Percentiles rank a stretch among this genome's conserved stretches.
These are phyloP conservation scores for Apodemus sylvaticus DNA, from an alignment of 2,113 vertebrate genomes.

Conservation along the genomic window DNA sequence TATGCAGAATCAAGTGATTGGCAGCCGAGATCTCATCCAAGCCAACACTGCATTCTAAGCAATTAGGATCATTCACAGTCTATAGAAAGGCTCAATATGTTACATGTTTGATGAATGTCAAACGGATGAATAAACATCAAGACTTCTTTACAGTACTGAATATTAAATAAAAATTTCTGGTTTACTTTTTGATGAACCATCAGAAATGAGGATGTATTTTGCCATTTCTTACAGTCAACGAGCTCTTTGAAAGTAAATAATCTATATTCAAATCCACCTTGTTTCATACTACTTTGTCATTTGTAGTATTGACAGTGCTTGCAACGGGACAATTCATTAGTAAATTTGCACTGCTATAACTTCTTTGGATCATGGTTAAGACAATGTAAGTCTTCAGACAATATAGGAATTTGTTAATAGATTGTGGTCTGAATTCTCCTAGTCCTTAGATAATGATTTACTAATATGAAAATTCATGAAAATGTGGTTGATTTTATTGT, in stretches of 20 bases:
- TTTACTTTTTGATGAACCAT: neutral
- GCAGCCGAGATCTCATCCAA: neutral
- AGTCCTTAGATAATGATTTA: conserved; percentile 19
- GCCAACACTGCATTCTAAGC: neutral
- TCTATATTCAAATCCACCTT: neutral
- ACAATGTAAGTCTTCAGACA: neutral
- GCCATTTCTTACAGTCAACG: neutral
- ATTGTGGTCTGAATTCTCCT: neutral
- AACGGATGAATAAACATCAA: neutral
- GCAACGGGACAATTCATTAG: neutral
- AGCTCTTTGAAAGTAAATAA: conserved; percentile 12
- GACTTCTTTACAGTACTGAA: neutral
- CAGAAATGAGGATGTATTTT: neutral
- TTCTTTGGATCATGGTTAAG: neutral
- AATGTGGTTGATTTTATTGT: conserved; percentile 31
- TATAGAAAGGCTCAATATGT: neutral
- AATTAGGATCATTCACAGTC: neutral
- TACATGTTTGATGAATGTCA: neutral
- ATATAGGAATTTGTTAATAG: neutral
- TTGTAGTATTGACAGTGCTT: neutral
- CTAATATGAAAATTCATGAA: neutral
- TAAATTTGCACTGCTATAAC: neutral
- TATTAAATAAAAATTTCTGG: neutral
- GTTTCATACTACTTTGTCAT: neutral
- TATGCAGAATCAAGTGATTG: neutral